Percentiles rank a stretch among this genome's conserved stretches.
These are phyloP conservation scores for Acanthaster planci DNA, from an alignment of 35 echinoderm and acorn worm genomes.

Conservation along the genomic window DNA sequence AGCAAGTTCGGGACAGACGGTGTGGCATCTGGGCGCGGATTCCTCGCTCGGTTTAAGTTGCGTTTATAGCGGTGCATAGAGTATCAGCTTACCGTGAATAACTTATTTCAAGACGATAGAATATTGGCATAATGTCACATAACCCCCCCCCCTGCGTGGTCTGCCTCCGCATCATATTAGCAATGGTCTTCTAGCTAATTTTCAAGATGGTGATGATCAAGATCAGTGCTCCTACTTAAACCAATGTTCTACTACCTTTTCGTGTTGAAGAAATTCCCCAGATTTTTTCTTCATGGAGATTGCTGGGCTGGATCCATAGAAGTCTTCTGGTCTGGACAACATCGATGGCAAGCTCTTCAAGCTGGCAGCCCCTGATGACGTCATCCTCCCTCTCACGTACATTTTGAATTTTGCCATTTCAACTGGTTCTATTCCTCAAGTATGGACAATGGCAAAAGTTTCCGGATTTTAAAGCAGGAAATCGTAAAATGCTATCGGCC, in stretches of 20 bases:
- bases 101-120: too few species aligned
- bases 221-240: not conserved
- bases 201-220: not conserved
- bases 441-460: slow-evolving; percentile 17
- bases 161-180: too few species aligned
- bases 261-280: not conserved
- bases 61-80: too few species aligned
- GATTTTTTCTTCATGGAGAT: slow-evolving; percentile 11
- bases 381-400: not conserved
- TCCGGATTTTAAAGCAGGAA: not conserved
- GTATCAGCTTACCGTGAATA: too few species aligned
- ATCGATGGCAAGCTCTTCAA: slow-evolving; percentile 23
- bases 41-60: too few species aligned
- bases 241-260: slow-evolving; percentile 12
- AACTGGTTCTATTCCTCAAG: slow-evolving; percentile 7
- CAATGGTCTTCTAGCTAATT: too few species aligned
- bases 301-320: not conserved
- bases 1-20: too few species aligned
- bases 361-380: not conserved
- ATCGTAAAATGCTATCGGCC: not conserved
- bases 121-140: too few species aligned
- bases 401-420: not conserved
- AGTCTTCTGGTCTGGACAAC: slow-evolving; percentile 31
- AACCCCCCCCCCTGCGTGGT: too few species aligned
- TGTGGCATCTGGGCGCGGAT: too few species aligned